Conservation (phyloP, 2,888 invertebrate genomes). For the Trypoxylon attenuatum region DNA sequence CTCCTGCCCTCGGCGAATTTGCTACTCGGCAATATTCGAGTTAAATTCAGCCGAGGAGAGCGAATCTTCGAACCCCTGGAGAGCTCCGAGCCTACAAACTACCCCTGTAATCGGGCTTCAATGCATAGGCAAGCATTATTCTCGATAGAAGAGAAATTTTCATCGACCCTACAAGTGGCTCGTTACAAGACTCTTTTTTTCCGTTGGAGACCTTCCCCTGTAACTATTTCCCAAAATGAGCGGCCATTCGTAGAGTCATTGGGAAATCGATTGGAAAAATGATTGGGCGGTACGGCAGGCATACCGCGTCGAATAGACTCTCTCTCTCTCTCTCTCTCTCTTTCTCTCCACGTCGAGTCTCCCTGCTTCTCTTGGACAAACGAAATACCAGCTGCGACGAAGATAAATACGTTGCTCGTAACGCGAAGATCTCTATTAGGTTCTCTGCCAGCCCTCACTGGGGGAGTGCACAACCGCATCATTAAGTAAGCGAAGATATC, state of each 20-base stretch:
- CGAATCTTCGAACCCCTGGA: too few species aligned
- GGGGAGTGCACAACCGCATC: not conserved
- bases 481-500: not conserved
- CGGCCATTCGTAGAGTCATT: slow-evolving; percentile 30
- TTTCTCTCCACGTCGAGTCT: too few species aligned
- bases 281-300: slow-evolving; percentile 31
- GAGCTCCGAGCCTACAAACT: not conserved
- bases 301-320: slow-evolving; percentile 6
- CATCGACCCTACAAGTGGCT: slow-evolving; percentile 56
- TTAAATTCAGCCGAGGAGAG: too few species aligned
- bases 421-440: not conserved
- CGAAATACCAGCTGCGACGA: slow-evolving; percentile 25
- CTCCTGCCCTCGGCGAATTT: not conserved
- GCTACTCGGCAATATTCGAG: not conserved
- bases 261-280: slow-evolving; percentile 55
- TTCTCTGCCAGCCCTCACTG: not conserved
- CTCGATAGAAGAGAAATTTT: slow-evolving; percentile 41
- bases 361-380: not conserved
- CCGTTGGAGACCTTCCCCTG: not conserved
- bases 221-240: slow-evolving; percentile 28
- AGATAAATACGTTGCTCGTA: slow-evolving; percentile 25
- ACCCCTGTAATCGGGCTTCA: not conserved
- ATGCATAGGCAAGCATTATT: not conserved
- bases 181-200: slow-evolving; percentile 38
- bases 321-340: too few species aligned